Conservation (phyloP, 1,140 invertebrate species). For the Achatina immaculata region DNA sequence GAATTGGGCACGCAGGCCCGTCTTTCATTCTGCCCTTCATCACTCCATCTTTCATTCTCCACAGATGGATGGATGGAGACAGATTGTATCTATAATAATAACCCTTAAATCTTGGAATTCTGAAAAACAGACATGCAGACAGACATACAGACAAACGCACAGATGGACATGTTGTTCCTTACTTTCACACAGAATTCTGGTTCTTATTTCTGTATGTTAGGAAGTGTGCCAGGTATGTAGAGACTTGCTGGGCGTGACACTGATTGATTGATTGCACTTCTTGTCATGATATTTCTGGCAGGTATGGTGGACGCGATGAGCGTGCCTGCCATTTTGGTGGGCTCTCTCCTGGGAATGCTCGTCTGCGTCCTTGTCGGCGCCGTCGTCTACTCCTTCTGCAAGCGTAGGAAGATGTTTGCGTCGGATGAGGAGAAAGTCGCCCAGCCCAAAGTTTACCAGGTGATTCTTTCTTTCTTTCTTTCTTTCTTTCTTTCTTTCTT, state of each 20-base stretch:
- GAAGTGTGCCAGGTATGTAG: neutral
- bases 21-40: no score
- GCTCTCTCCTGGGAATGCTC: slow-evolving; percentile 26
- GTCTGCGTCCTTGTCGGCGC: slow-evolving; percentile 30
- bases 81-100: no score
- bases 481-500: neutral
- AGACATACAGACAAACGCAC: neutral
- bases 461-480: neutral
- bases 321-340: slow-evolving; percentile 31
- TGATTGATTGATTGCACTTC: no score
- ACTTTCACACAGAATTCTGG: neutral
- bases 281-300: neutral
- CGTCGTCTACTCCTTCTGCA: slow-evolving; percentile 28
- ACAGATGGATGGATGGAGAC: no score
- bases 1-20: no score
- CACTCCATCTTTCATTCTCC: no score
- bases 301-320: slow-evolving; percentile 28
- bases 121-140: neutral
- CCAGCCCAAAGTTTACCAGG: slow-evolving; percentile 27
- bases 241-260: no score
- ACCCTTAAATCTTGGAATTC: no score
- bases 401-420: slow-evolving; percentile 33
- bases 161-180: neutral
- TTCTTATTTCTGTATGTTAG: neutral
- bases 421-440: neutral